These are phyloP conservation scores for Platichthys stellatus DNA, from an alignment of 2,113 vertebrate genomes.

Conservation along the genomic window DNA sequence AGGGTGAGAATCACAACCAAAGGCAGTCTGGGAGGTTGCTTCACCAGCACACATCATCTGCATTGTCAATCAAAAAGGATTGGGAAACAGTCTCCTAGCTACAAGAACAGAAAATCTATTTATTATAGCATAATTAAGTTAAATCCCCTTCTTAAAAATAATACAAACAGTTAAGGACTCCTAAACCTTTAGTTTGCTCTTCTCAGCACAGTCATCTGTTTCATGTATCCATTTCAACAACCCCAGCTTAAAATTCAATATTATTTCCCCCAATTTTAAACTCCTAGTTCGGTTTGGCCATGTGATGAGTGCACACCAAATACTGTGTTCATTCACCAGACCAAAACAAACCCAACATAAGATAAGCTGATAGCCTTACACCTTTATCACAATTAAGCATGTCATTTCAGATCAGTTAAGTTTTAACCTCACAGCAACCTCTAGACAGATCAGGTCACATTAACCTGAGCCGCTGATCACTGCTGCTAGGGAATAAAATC, in stretches of 20 bases:
- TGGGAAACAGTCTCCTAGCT: conserved; percentile 38
- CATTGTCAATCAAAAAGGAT: conserved; percentile 42
- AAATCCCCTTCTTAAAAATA: too few relatives aligned
- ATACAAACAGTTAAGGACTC: too few relatives aligned
- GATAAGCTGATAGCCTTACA: conserved; percentile 18
- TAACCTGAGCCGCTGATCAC: conserved; percentile 1
- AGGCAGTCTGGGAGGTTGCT: conserved; percentile 25
- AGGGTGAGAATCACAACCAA: conserved; percentile 14
- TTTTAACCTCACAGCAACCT: conserved; percentile 26
- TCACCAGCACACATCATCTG: conserved; percentile 29
- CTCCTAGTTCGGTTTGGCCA: neutral
- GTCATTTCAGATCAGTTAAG: conserved; percentile 29
- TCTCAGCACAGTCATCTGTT: neutral
- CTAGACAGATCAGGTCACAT: conserved; percentile 38
- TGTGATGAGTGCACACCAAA: neutral
- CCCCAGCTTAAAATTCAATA: neutral
- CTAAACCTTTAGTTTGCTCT: neutral
- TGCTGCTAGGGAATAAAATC: conserved; percentile 22
- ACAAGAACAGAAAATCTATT: neutral
- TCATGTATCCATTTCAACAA: neutral
- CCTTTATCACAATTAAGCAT: conserved; percentile 18
- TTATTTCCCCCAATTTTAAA: neutral
- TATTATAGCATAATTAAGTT: too few relatives aligned
- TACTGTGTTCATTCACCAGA: neutral
- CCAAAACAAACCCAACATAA: conserved; percentile 9